A percentile compares a stretch with the other conserved stretches of the same genome.
phyloP scores from a whole-genome alignment of 2,113 vertebrate genomes.

The Lichenostomus cassidix region DNA sequence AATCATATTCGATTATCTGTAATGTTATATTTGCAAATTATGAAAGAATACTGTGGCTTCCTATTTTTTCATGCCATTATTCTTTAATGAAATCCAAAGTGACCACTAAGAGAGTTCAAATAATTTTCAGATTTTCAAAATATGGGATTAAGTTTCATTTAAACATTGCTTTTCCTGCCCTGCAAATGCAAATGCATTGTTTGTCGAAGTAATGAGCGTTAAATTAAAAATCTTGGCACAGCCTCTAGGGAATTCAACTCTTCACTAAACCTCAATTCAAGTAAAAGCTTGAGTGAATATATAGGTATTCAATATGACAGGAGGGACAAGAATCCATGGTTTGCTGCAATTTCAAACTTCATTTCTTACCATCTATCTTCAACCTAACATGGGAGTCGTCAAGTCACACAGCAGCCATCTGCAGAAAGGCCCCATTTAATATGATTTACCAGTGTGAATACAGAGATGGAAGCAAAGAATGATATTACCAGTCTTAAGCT shows the following conservation, averaged over 20 bases:
- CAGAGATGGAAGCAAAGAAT: background rate
- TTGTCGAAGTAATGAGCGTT: background rate
- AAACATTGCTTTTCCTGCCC: background rate
- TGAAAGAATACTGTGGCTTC: background rate
- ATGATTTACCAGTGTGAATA: background rate
- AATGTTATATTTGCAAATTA: conserved; percentile 14
- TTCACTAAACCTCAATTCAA: background rate
- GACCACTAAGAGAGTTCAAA: background rate
- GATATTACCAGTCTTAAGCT: background rate
- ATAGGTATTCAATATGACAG: background rate
- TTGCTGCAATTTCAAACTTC: background rate
- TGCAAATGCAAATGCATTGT: background rate
- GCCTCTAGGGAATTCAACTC: background rate
- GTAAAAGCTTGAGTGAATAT: background rate
- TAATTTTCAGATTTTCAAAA: background rate
- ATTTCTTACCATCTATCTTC: background rate
- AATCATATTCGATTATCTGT: conserved; percentile 17
- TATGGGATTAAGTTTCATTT: background rate
- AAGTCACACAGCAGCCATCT: background rate
- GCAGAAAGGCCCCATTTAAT: background rate
- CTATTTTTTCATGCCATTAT: background rate
- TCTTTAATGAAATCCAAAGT: background rate
- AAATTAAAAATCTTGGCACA: background rate
- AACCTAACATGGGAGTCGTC: background rate
- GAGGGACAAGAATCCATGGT: background rate